A percentile compares a stretch with the other conserved stretches of the same genome.
phyloP scores from a whole-genome alignment of 2,113 vertebrate genomes.

The Pseudopipra pipra region DNA sequence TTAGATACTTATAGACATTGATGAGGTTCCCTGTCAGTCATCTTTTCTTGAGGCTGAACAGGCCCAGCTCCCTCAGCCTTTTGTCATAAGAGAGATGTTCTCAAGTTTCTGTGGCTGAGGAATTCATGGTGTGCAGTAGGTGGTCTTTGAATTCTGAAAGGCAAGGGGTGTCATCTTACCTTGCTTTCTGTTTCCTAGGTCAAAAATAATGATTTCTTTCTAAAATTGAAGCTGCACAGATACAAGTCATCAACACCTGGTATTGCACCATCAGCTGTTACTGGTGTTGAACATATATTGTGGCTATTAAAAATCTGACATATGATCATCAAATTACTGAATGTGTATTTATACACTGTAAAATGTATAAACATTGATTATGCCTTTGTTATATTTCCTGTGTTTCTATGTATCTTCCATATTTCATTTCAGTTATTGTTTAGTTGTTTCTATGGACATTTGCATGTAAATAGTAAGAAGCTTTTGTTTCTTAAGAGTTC shows the following conservation, averaged over 20 bases:
- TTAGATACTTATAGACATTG: background rate
- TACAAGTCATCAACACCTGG: background rate
- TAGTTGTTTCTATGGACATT: constrained; percentile 42
- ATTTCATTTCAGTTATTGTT: constrained; percentile 6
- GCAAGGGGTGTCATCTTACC: background rate
- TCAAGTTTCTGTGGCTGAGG: background rate
- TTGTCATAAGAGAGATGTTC: background rate
- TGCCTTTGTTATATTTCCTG: background rate
- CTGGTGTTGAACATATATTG: background rate
- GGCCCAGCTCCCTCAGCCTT: background rate
- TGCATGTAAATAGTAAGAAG: constrained; percentile 20
- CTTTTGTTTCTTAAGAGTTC: constrained; percentile 22
- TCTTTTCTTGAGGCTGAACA: background rate
- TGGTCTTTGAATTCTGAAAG: background rate
- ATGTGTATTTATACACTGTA: background rate
- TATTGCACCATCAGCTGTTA: background rate
- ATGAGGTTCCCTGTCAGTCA: background rate
- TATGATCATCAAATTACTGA: background rate
- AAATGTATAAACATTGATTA: background rate
- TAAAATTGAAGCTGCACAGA: background rate
- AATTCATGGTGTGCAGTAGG: fast-evolving
- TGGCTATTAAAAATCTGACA: background rate
- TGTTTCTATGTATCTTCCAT: background rate
- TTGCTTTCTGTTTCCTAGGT: background rate
- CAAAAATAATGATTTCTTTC: background rate